phyloP scores from a whole-genome alignment of 2,797 vertebrate species.

The Cirrhinus molitorella region DNA sequence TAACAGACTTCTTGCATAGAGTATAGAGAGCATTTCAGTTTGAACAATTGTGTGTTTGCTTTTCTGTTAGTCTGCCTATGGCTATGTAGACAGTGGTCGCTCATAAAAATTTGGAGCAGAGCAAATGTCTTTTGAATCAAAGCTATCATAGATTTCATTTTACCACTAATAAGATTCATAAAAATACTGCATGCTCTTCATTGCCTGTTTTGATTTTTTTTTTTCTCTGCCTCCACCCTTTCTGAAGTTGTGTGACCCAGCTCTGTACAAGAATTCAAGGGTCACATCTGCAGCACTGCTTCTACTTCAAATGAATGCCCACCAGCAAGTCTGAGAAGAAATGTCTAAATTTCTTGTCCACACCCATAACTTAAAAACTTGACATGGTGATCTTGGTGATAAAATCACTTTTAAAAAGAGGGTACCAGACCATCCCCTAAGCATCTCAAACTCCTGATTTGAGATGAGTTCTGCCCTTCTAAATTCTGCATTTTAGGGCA shows the following conservation, averaged over 20 bases:
- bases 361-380: not conserved
- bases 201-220: not conserved
- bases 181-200: not conserved
- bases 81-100: not conserved
- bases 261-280: constrained; percentile 10
- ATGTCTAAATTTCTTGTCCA: not conserved
- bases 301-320: constrained; percentile 33
- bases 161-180: not conserved
- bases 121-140: not conserved
- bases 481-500: not conserved
- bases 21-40: not conserved
- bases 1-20: not conserved
- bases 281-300: constrained; percentile 27
- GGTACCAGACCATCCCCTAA: not conserved
- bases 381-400: not conserved
- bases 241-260: not conserved
- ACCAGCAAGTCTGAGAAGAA: constrained; percentile 4
- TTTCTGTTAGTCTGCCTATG: not conserved
- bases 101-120: not conserved
- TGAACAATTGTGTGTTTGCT: not conserved
- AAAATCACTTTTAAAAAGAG: constrained; percentile 1
- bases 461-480: not conserved
- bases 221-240: not conserved
- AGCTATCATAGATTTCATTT: not conserved
- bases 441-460: not conserved